Evolutionary conservation across 1,140 invertebrate genomes (phyloP).

Genomic region (Meloidogyne exigua): DNA sequence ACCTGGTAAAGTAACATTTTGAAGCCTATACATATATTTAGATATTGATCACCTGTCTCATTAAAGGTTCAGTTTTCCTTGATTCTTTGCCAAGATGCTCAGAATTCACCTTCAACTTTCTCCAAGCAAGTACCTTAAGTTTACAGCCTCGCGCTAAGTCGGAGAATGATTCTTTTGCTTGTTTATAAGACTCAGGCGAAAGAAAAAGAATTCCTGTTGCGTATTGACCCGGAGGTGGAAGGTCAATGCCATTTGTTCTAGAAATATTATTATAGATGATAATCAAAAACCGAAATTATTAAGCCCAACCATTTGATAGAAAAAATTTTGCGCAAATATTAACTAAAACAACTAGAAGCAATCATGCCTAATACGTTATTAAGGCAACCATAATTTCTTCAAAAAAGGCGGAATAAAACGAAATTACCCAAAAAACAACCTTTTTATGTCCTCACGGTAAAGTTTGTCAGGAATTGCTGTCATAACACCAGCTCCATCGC

Average conservation of each 20-base stretch:
- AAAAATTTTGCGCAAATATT: too few species aligned
- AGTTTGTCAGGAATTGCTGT: slow-evolving; percentile 91
- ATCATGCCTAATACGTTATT: too few species aligned
- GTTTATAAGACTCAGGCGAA: slow-evolving; percentile 77
- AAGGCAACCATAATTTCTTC: too few species aligned
- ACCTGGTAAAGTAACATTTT: slow-evolving; percentile 66
- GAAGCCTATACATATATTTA: neutral
- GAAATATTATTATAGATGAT: slow-evolving; percentile 16
- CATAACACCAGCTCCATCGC: slow-evolving; percentile 93
- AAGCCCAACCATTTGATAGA: too few species aligned
- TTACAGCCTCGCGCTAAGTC: slow-evolving; percentile 77
- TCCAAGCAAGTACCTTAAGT: slow-evolving; percentile 76
- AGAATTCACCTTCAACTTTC: slow-evolving; percentile 83
- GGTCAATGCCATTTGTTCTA: slow-evolving; percentile 71
- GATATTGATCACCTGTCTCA: slow-evolving; percentile 73
- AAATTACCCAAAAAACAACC: slow-evolving; percentile 53
- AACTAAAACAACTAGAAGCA: too few species aligned
- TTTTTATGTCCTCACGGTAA: slow-evolving; percentile 80
- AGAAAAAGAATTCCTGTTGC: slow-evolving; percentile 93
- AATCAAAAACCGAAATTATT: too few species aligned
- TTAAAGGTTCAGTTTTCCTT: slow-evolving; percentile 85
- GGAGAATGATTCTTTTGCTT: slow-evolving; percentile 78
- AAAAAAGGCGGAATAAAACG: too few species aligned
- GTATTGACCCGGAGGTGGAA: slow-evolving; percentile 83
- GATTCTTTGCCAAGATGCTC: slow-evolving; percentile 83